Evolutionary conservation across 1,140 invertebrate species (phyloP), one percentile per base, ranked within the genome.

Genomic region (Drosophila guanche): DNA sequence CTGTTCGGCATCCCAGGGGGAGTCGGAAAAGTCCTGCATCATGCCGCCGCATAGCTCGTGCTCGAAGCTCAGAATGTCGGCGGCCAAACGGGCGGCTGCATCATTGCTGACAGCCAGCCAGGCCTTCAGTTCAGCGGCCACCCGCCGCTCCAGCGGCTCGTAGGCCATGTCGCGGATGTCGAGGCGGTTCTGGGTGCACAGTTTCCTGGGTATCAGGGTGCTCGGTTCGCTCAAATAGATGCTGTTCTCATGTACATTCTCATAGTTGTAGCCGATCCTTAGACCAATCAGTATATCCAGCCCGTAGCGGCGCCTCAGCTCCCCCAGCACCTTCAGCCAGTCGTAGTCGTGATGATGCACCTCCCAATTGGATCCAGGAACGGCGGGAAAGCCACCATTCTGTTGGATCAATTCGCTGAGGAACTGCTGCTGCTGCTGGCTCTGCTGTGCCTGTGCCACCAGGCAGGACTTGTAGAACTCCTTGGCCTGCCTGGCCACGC

Each of bases 191-290:
- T 22, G 43, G 40, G 43, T 76, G 52, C 89, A 90, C 25, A 90
- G 52, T 1, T 89, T 62, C 0, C 40, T 20, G 1, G 89, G 89
- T 5, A 90, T 70, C 5, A 90, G 33, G 0, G 85, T 90, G 20
- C 55, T 72, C 0, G 89, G 89, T 12, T 89, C 81, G 92, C 97
- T 96, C 60, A 98, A 93, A 92, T 97, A 97, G 71, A 98, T 95
- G 4, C 97, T 94, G 91, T 97, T 96, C 77, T 95, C 93, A 68
- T 96, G 94, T 1, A 97, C 96, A 90, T 97, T 96, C 77, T 95
- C 96, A 43, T 97, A 96, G 89, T 98, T 97, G 4, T 96, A 95
- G 14, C 95, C 95, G 29, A 98, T 94, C 93, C 95, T 96, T 78
- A 97, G 94, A 0, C 95, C 94, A 59, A 97, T 94, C 1, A 97